These are phyloP conservation scores for Atta cephalotes DNA, from an alignment of 1,140 invertebrate genomes.

Conservation along the genomic window DNA sequence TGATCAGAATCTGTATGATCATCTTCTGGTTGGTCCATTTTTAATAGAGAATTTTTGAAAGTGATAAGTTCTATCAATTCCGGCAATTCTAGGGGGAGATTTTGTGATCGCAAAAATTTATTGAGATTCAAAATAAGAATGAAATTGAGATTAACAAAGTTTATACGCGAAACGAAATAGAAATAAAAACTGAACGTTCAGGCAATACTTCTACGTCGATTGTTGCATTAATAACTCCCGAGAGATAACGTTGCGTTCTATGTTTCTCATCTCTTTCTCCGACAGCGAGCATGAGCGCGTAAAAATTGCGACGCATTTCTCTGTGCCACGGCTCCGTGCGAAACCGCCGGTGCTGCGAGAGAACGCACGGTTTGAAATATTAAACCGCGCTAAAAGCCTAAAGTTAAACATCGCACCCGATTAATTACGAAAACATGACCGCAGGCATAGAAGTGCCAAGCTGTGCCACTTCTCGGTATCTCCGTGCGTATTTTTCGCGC, in stretches of 20 bases:
- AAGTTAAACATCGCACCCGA: conserved; percentile 62
- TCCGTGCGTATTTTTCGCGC: conserved; percentile 47
- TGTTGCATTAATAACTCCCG: conserved; percentile 48
- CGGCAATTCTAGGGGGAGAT: background rate
- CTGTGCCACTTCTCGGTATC: conserved; percentile 16
- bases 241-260: conserved; percentile 46
- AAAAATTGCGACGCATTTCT: conserved; percentile 62
- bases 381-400: conserved; percentile 62
- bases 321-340: conserved; percentile 21
- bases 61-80: background rate
- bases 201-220: conserved; percentile 39
- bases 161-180: background rate
- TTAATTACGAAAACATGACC: conserved; percentile 63
- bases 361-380: conserved; percentile 54
- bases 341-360: conserved; percentile 31
- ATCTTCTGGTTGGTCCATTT: too few relatives aligned
- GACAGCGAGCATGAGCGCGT: conserved; percentile 33
- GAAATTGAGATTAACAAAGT: conserved; percentile 36
- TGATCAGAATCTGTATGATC: too few relatives aligned
- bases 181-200: background rate
- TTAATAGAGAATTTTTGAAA: background rate
- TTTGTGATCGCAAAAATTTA: background rate
- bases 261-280: conserved; percentile 23
- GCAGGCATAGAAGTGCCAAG: conserved; percentile 7
- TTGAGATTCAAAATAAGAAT: conserved; percentile 10